Percentiles rank a stretch among this genome's conserved stretches.
phyloP scores from a whole-genome alignment of 2,888 invertebrate species.

The Allophyes oxyacanthae region DNA sequence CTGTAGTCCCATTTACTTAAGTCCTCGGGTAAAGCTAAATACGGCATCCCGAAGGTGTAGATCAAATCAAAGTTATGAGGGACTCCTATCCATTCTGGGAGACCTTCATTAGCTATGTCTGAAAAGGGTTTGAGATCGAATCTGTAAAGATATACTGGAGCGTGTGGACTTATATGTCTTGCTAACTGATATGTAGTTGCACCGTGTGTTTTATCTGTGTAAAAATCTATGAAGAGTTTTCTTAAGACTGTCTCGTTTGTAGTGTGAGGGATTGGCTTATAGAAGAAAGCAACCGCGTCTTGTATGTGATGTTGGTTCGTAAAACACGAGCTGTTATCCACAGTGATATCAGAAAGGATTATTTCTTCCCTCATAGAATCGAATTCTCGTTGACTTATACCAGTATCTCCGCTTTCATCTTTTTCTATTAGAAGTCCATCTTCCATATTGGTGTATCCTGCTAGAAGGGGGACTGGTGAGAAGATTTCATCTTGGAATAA shows the following conservation, averaged over 20 bases:
- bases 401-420: slow-evolving; percentile 89
- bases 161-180: slow-evolving; percentile 89
- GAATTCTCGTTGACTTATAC: slow-evolving; percentile 90
- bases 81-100: slow-evolving; percentile 94
- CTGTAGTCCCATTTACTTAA: slow-evolving; percentile 92
- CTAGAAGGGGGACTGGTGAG: slow-evolving; percentile 92
- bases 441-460: slow-evolving; percentile 95
- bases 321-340: slow-evolving; percentile 88
- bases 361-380: slow-evolving; percentile 91
- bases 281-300: slow-evolving; percentile 94
- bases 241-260: slow-evolving; percentile 90
- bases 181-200: slow-evolving; percentile 92
- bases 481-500: slow-evolving; percentile 90
- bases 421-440: slow-evolving; percentile 91
- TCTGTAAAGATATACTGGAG: slow-evolving; percentile 92
- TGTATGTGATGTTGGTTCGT: slow-evolving; percentile 91
- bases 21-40: slow-evolving; percentile 90
- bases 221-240: slow-evolving; percentile 92
- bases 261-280: slow-evolving; percentile 91
- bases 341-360: slow-evolving; percentile 89
- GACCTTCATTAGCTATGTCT: slow-evolving; percentile 89
- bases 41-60: slow-evolving; percentile 95
- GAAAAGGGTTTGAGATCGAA: slow-evolving; percentile 94
- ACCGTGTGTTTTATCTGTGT: slow-evolving; percentile 93
- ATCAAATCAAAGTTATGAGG: slow-evolving; percentile 95